Evolutionary conservation across 2,888 invertebrate species (phyloP), one percentile per base, ranked within the genome.

Genomic region (Sesia bembeciformis): DNA sequence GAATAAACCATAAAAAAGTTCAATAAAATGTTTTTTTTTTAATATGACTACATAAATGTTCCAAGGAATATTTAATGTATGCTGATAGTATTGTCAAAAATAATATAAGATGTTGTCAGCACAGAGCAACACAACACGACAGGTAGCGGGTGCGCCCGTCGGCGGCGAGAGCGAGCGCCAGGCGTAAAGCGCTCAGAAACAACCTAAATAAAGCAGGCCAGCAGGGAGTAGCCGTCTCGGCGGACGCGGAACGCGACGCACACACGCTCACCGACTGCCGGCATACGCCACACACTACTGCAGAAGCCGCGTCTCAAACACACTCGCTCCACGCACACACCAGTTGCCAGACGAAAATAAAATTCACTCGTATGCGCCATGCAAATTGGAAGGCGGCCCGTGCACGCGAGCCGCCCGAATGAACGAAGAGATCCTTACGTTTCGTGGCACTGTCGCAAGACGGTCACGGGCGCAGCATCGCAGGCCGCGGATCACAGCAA

Each of bases 301-400:
- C 62, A 57, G 38, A 50, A 57, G 54, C 59, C 60, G 59, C 69
- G 64, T 39, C 8, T 50, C 77, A 66, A 76, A 76, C 80, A 70
- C 59, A 57, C 68, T 63, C 68, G 60, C 58, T 57, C 60, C 75
- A 81, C 85, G 71, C 85, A 84, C 85, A 85, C 83, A 77, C 62
- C 67, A 69, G 65, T 70, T 67, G 67, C 81, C 83, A 87, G 87
- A 88, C 88, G 81, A 88, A 89, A 89, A 89, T 89, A 89, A 88
- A 86, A 87, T 85, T 77, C 83, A 84, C 84, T 86, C 81, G 84
- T 84, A 86, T 87, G 83, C 82, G 86, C 86, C 84, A 85, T 87
- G 88, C 88, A 84, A 88, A 87, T 87, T 85, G 84, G 84, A 86
- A 86, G 85, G 75, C 80, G 76, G 76, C 73, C 69, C 74, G 76